Conservation (phyloP, 2,797 vertebrate genomes). For the Coreius guichenoti region DNA sequence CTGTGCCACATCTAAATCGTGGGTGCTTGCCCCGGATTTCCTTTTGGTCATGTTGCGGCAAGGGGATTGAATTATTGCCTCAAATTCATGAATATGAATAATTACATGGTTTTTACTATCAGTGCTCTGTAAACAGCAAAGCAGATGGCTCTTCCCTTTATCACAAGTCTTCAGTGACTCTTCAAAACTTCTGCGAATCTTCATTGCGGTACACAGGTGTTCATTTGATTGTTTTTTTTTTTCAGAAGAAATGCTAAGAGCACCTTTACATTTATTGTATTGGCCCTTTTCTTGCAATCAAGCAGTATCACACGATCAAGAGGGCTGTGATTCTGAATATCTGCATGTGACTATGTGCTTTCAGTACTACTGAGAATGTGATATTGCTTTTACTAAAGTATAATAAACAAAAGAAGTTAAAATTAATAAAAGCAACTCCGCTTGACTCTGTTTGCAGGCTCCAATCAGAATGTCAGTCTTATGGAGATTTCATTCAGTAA, state of each 20-base stretch:
- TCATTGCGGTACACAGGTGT: constrained; percentile 11
- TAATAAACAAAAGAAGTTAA: not conserved
- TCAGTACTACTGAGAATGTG: not conserved
- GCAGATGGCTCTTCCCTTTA: constrained; percentile 32
- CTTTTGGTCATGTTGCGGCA: constrained; percentile 47
- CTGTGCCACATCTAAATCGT: constrained; percentile 71
- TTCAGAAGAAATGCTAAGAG: constrained; percentile 6
- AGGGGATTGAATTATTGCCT: constrained; percentile 29
- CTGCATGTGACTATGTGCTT: not conserved
- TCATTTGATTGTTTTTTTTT: not conserved
- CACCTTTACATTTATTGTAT: constrained; percentile 18
- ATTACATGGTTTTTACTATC: constrained; percentile 26
- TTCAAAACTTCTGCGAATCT: constrained; percentile 32
- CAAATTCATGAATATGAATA: constrained; percentile 45
- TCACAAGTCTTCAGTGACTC: constrained; percentile 12
- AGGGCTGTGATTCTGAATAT: not conserved
- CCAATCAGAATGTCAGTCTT: not conserved
- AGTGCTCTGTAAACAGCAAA: not conserved
- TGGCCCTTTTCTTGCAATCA: not conserved
- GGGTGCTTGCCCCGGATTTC: constrained; percentile 68
- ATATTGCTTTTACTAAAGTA: not conserved
- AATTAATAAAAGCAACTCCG: not conserved
- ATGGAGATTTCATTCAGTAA: not conserved
- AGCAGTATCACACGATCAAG: not conserved
- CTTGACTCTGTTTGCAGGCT: not conserved